Percentiles rank a stretch among this genome's conserved stretches.
Conservation (phyloP, 2,113 vertebrate genomes). For the Burhinus oedicnemus region DNA sequence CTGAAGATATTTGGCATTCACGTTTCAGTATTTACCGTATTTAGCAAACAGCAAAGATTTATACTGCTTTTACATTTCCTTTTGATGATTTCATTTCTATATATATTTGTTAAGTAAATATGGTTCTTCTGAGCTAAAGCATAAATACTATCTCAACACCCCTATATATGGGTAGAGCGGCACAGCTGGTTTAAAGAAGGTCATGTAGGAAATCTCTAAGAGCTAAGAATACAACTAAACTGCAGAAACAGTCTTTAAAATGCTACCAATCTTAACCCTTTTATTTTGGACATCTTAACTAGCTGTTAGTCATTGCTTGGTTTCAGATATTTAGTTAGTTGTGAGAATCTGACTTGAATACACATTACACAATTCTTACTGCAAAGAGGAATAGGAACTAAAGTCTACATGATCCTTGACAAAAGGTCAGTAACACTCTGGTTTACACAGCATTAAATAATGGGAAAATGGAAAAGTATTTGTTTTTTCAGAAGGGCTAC, state of each 20-base stretch:
- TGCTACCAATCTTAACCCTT: background rate
- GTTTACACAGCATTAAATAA: background rate
- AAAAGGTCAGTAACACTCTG: background rate
- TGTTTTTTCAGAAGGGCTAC: background rate
- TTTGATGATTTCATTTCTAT: background rate
- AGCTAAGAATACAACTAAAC: background rate
- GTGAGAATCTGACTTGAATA: background rate
- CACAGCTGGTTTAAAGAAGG: background rate
- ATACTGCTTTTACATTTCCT: background rate
- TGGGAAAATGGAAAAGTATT: background rate
- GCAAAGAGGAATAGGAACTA: background rate
- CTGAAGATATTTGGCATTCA: background rate
- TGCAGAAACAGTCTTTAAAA: background rate
- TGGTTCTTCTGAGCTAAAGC: background rate
- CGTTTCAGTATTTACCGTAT: background rate
- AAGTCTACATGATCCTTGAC: background rate
- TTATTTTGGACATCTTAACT: background rate
- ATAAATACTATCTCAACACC: background rate
- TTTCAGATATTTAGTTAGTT: background rate
- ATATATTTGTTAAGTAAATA: constrained; percentile 36
- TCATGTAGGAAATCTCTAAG: background rate
- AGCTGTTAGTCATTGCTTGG: background rate
- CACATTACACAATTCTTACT: background rate
- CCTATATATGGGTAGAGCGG: background rate
- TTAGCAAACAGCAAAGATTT: constrained; percentile 21